Evolutionary conservation across 2,888 invertebrate genomes (phyloP), one percentile per base, ranked within the genome.

Genomic region (Nemurella pictetii): DNA sequence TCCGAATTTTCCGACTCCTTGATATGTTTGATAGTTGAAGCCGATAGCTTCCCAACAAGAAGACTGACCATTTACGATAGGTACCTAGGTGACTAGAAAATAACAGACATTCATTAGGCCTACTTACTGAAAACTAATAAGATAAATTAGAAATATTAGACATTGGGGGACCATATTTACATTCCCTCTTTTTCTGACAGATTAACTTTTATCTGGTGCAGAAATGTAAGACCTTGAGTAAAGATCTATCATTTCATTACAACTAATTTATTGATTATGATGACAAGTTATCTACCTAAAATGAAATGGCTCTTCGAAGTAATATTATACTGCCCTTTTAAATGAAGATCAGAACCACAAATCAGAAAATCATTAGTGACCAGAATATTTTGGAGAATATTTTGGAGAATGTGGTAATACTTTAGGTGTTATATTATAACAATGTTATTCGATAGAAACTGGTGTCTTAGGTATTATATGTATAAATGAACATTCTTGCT

Each of bases 1-100:
- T 82, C 82, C 82, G 12, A 72, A 82, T 36, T 55, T 82, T 82
- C 82, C 55, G 27, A 72, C 55, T 82, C 82, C 82, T 82, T 28
- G 55, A 36, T 28, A 25, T 82, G 55, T 72, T 72, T 35, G 1
- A 36, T 36, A 55, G 72, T 26, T 36, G 55, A 82, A 55, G 72
- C 55, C 26, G 55, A 82, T 72, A n/a, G 29, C 82, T 82, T 82
- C 82, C 82, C 26, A 82, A 82, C 29, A 82, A 26, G 28, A 82
- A 82, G 82, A 82, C 82, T 82, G 82, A 82, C 36, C 20, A 55
- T 55, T 55, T 55, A 55, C 20, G 3, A 55, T 55, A 55, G 20
- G 55, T 55, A n/a, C n/a, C n/a, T n/a, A 55, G 55, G 9, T 55
- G 55, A 55, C 20, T 55, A 55, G 55, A 12, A 55, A 55, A 20